Percentiles rank a stretch among this genome's conserved stretches.
Evolutionary conservation across 2,888 invertebrate genomes (phyloP).

Genomic region (Hybos culiciformis): DNA sequence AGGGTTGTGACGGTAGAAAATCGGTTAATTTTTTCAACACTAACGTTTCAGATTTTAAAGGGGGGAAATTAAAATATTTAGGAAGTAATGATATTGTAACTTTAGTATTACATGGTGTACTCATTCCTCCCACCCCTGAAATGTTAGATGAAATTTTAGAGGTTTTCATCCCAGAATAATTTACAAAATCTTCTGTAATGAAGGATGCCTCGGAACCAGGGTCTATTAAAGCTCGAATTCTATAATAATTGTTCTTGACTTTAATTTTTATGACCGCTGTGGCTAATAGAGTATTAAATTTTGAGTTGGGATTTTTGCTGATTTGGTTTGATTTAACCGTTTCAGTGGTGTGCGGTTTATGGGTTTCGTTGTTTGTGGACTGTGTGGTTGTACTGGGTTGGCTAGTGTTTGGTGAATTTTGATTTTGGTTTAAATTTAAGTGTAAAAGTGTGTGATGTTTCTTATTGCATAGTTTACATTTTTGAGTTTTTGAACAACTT

Average conservation of each 20-base stretch:
- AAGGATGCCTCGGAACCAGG: constrained; percentile 6
- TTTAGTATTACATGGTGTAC: background rate
- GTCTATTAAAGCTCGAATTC: constrained; percentile 2
- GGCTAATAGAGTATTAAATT: too few relatives aligned
- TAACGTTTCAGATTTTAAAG: background rate
- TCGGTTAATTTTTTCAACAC: constrained; percentile 5
- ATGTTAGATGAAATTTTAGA: background rate
- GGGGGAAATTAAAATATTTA: background rate
- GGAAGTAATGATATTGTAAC: background rate
- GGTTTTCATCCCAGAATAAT: background rate
- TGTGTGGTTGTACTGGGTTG: too few relatives aligned
- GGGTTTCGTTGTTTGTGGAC: too few relatives aligned
- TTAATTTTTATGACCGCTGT: too few relatives aligned
- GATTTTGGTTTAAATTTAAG: too few relatives aligned
- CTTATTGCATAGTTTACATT: too few relatives aligned
- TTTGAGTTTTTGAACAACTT: too few relatives aligned
- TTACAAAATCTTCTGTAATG: constrained; percentile 1
- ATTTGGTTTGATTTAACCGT: too few relatives aligned
- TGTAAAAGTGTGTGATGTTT: too few relatives aligned
- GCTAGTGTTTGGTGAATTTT: too few relatives aligned
- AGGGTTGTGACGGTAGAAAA: constrained; percentile 1
- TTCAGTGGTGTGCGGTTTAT: too few relatives aligned
- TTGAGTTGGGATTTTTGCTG: too few relatives aligned
- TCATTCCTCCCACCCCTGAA: constrained; percentile 4
- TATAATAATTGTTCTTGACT: background rate